Conservation (phyloP, 2,888 invertebrate species). For the Drosophila rellima region DNA sequence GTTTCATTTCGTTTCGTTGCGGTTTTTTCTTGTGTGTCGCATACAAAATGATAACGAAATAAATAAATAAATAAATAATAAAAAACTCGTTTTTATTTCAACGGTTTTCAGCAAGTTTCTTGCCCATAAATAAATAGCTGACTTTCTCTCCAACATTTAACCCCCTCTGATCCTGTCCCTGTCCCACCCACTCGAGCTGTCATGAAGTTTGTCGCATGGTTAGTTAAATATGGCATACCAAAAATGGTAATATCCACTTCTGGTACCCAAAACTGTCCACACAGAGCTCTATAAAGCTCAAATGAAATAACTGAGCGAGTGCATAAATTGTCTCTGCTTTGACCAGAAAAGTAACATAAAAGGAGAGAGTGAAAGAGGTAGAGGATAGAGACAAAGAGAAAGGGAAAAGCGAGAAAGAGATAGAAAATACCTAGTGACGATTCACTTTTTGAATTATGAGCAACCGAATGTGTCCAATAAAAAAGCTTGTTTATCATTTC, state of each 20-base stretch:
- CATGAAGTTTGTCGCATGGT: slow-evolving; percentile 73
- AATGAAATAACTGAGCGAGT: slow-evolving; percentile 70
- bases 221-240: slow-evolving; percentile 41
- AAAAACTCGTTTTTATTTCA: slow-evolving; percentile 76
- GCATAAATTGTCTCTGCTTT: slow-evolving; percentile 62
- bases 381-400: neutral
- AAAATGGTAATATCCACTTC: slow-evolving; percentile 35
- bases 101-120: slow-evolving; percentile 71
- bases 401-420: neutral
- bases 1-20: slow-evolving; percentile 37
- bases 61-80: slow-evolving; percentile 81
- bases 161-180: neutral
- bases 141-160: neutral
- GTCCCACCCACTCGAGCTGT: slow-evolving; percentile 22
- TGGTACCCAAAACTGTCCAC: slow-evolving; percentile 1
- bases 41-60: slow-evolving; percentile 79
- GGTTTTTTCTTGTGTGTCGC: slow-evolving; percentile 62
- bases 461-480: slow-evolving; percentile 48
- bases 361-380: neutral
- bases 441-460: slow-evolving; percentile 48
- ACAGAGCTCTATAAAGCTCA: slow-evolving; percentile 20
- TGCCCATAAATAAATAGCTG: slow-evolving; percentile 51
- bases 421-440: slow-evolving; percentile 29
- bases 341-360: slow-evolving; percentile 22
- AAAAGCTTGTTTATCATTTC: slow-evolving; percentile 15